Percentiles rank a stretch among this genome's conserved stretches.
These are phyloP conservation scores for Prosopocoilus inquinatus DNA, from an alignment of 2,888 invertebrate genomes.

Conservation along the genomic window DNA sequence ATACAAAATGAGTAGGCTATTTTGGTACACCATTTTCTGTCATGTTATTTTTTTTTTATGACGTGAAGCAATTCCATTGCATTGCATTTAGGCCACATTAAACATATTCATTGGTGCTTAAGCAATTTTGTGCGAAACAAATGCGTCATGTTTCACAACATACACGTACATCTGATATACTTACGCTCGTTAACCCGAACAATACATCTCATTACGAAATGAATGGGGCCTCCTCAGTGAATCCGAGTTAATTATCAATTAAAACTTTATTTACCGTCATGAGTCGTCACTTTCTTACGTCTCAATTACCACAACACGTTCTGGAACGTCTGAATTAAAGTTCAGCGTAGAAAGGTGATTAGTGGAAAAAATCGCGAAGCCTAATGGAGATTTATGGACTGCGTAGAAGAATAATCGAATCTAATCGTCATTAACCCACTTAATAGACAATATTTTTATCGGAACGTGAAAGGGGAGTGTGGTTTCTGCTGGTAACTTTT, in stretches of 20 bases:
- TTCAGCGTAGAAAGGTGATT: slow-evolving; percentile 1
- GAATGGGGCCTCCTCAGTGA: slow-evolving; percentile 5
- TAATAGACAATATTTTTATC: slow-evolving; percentile 9
- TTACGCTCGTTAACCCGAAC: slow-evolving; percentile 5
- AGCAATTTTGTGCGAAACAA: no score
- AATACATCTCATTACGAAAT: slow-evolving; percentile 13
- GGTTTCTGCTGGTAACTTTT: no score
- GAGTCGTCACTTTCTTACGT: slow-evolving; percentile 8
- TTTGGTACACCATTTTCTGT: no score
- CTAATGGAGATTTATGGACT: slow-evolving; percentile 3
- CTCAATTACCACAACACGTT: slow-evolving; percentile 4
- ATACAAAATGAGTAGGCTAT: no score
- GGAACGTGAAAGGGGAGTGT: neutral
- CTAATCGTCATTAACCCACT: slow-evolving; percentile 12
- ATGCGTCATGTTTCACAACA: no score
- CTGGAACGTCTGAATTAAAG: slow-evolving; percentile 9
- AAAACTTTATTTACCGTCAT: slow-evolving; percentile 11
- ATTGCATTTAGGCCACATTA: no score
- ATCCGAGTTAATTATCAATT: slow-evolving; percentile 13
- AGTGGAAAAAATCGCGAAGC: neutral
- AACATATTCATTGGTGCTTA: no score
- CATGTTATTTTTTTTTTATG: no score
- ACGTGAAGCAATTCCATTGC: no score
- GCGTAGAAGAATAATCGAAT: slow-evolving; percentile 4
- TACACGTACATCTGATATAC: neutral